Base-by-base conservation (phyloP, 53 echinoderm and acorn worm species). In the Paracentrotus lividus region DNA sequence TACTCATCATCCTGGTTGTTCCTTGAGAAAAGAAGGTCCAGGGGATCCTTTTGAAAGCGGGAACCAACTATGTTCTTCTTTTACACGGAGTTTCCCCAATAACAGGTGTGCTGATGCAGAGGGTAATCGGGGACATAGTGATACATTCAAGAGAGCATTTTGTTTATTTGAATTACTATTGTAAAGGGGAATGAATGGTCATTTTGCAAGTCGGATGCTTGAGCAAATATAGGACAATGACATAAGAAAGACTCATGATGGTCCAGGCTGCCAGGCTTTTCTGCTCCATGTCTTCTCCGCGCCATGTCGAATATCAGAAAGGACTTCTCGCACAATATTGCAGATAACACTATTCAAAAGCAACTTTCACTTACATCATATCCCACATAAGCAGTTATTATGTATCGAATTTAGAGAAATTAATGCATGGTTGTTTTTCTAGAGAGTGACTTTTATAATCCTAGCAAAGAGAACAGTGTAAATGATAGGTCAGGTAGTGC, bases 151-250 rank as follows among this genome's bases (percentile, higher is more conserved):
- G 47, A 85, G 29, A 49, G 85, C 85, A 85, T 49, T 85, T 51
- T n/a, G 85, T 51, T 51, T 85, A 85, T 85, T 85, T 85, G 85
- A 85, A 85, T 85, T 85, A 85, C 85, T 18, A 85, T 51, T 85
- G 85, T 49, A 85, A 51, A 85, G 26, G 49, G 85, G 10, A n/a
- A 31, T 49, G 85, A 85, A 85, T 85, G 85, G 85, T 85, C 85
- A 85, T 29, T 85, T 85, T 36, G 85, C 85, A 49, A 51, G n/a
- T 47, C 9, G 85, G 51, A 49, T 51, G 47, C 15, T 85, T 85
- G 85, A 51, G 85, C 52, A 47, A 85, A 29, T n/a, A 47, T 51
- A 26, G 51, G 51, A 85, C 85, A 85, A 85, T 85, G 49, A 18
- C 47, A 40, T 7, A n/a, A 36, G 49, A 85, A 85, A 51, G 85